Base-by-base conservation (phyloP, 2,797 vertebrate species). In the Caiman crocodilus region DNA sequence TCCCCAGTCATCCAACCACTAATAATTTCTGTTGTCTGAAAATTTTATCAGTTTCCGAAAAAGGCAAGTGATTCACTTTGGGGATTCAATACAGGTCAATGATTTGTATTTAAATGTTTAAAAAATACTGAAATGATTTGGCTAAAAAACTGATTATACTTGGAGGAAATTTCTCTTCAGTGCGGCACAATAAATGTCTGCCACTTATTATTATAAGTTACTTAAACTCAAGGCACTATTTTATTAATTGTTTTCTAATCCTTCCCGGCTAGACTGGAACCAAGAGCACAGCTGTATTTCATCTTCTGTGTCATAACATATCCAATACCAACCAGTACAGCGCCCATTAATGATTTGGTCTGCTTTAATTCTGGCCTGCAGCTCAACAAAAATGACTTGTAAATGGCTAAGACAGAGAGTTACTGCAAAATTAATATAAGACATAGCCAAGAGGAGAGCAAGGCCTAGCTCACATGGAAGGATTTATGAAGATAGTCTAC, bases 221-320 rank as follows among this genome's bases (percentile, higher is more conserved):
- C 95, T 96, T 95, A 95, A 95, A 94, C 94, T 95, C 77, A 21
- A 84, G 79, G 56, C 88, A 91, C 88, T 97, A 93, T 96, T 95
- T 96, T 95, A 96, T 95, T 96, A 96, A 96, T 95, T 94, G 93
- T 94, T 86, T 94, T 84, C 94, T 71, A 93, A 93, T 89, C 82
- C 88, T 93, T 95, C 82, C 76, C 84, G 94, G 84, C 82, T 7
- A 71, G n/a, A 6, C 4, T 9, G 9, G 85, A 79, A 76, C 14
- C 3, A 4, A 20, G 9, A 87, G 30, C 55, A 20, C 6, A 42
- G 61, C 75, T 13, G 4, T 88, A 20, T 82, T 35, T 4, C 88
- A 76, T 10, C 59, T 30, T 5, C 78, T 2, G 67, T 61, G 56
- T 88, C 84, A 28, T 56, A 87, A 88, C 2, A 18, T 79, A 58